Evolutionary conservation across 2,888 invertebrate species (phyloP), one percentile per base, ranked within the genome.

Genomic region (Stenurella melanura): DNA sequence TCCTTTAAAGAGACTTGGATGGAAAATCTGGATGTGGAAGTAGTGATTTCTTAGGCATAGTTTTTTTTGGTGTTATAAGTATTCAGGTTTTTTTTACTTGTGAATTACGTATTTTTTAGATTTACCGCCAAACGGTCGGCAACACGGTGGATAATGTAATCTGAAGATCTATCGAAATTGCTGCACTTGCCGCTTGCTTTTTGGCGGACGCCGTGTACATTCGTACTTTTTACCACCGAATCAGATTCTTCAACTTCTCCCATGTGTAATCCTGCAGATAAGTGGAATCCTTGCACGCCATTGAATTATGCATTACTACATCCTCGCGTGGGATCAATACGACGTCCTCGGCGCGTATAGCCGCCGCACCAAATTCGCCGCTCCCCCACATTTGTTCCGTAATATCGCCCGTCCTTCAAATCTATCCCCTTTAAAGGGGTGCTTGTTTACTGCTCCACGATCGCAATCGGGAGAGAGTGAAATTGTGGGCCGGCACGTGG

Each of bases 401-500:
- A 21, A 12, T n/a, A 61, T 34, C 42, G 64, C 42, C 19, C 54
- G 17, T 54, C 21, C 69, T 58, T 69, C 34, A 26, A 69, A 54
- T 30, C 30, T 57, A 58, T 58, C 69, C 57, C 18, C 56, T 58
- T 69, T 69, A 69, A 56, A 56, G 15, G 67, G 56, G 19, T 26
- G 54, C 54, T 15, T 54, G 21, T 54, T 26, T 26, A 21, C 26
- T 67, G 67, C 15, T 26, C 67, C 67, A 56, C 67, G 50, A 9
- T 15, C 67, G 50, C 54, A 54, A 30, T 74, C 50, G 61, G 54
- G 42, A 73, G 74, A 74, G 74, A 74, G 69, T 74, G 69, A 74
- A 74, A 69, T 74, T 63, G 69, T 74, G 74, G 68, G 68, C 61
- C 74, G 63, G 56, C 74, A 74, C 74, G 74, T 74, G 69, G 63